phyloP scores from a whole-genome alignment of 1,140 invertebrate species.

The Dendroctonus ponderosae region DNA sequence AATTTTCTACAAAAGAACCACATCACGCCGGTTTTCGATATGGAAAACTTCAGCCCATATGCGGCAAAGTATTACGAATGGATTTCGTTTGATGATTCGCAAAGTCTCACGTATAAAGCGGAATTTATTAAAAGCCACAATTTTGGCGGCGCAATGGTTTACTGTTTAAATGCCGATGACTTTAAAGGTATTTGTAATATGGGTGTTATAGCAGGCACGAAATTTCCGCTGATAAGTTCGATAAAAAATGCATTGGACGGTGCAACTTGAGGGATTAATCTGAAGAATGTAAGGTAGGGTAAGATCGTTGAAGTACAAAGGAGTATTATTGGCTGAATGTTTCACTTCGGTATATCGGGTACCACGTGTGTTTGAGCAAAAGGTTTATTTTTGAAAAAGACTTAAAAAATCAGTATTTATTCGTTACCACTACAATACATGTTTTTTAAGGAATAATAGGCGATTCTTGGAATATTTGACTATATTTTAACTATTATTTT shows the following conservation, averaged over 20 bases:
- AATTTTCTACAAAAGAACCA: conserved; percentile 58
- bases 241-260: conserved; percentile 23
- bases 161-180: conserved; percentile 74
- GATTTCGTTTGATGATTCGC: conserved; percentile 83
- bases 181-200: conserved; percentile 41
- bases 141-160: conserved; percentile 74
- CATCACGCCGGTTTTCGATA: conserved; percentile 60
- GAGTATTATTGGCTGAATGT: too few species aligned
- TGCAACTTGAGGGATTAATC: not conserved
- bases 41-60: conserved; percentile 75
- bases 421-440: too few species aligned
- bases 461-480: too few species aligned
- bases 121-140: conserved; percentile 62
- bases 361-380: too few species aligned
- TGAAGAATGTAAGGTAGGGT: too few species aligned
- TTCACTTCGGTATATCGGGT: too few species aligned
- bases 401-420: too few species aligned
- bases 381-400: too few species aligned
- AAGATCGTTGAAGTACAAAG: too few species aligned
- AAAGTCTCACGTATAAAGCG: conserved; percentile 73
- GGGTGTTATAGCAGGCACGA: conserved; percentile 1
- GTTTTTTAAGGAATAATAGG: too few species aligned
- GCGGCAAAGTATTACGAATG: conserved; percentile 72
- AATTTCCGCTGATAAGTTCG: conserved; percentile 41
- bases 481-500: too few species aligned